Conservation (phyloP, 2,888 invertebrate species). For the Lochmaea crataegi region DNA sequence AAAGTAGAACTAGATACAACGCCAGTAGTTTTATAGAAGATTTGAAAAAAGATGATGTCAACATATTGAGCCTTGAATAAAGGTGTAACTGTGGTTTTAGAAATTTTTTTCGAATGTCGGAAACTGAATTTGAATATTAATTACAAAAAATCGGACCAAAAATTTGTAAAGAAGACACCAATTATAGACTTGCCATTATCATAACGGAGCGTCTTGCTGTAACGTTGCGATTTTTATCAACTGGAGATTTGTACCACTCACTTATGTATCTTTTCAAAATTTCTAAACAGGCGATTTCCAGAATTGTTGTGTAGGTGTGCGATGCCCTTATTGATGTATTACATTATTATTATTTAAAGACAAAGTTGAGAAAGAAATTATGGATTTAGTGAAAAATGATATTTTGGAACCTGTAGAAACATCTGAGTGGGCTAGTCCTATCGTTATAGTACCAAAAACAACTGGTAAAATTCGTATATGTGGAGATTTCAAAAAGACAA, state of each 20-base stretch:
- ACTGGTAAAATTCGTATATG: too few relatives aligned
- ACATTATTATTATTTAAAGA: slow-evolving; percentile 28
- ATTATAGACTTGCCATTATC: slow-evolving; percentile 33
- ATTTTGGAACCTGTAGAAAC: too few relatives aligned
- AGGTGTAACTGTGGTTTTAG: slow-evolving; percentile 35
- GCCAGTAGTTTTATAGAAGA: slow-evolving; percentile 24
- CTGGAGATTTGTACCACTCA: slow-evolving; percentile 13
- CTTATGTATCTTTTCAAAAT: slow-evolving; percentile 34
- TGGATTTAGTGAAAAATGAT: too few relatives aligned
- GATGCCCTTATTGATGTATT: slow-evolving; percentile 37
- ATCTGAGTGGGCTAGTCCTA: too few relatives aligned
- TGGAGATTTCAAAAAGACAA: too few relatives aligned
- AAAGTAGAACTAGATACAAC: slow-evolving; percentile 31
- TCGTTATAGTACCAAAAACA: too few relatives aligned
- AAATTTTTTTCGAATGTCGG: neutral
- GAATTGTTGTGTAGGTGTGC: slow-evolving; percentile 34
- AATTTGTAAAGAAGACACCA: slow-evolving; percentile 25
- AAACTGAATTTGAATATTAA: slow-evolving; percentile 31
- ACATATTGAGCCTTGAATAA: slow-evolving; percentile 38
- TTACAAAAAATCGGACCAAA: slow-evolving; percentile 20
- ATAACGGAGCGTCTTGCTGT: slow-evolving; percentile 30
- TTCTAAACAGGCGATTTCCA: slow-evolving; percentile 36
- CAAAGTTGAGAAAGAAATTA: too few relatives aligned
- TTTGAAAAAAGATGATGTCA: slow-evolving; percentile 30
- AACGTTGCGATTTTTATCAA: slow-evolving; percentile 33